Percentiles rank a stretch among this genome's conserved stretches.
Conservation (phyloP, 2,113 vertebrate genomes). For the Stegastes partitus region DNA sequence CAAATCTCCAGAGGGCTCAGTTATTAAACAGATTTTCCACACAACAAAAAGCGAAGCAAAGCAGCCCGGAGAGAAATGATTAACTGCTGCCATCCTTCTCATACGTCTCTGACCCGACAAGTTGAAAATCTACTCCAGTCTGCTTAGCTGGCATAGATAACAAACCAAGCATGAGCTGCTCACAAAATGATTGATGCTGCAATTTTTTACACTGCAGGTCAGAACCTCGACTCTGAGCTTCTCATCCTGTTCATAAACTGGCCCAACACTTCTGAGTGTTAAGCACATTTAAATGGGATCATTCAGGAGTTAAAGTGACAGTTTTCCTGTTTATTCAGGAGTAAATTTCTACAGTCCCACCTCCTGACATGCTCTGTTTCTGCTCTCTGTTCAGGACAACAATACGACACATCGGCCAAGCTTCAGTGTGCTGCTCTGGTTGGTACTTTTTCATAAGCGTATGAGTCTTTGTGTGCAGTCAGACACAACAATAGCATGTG, state of each 20-base stretch:
- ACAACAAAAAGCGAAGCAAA: background rate
- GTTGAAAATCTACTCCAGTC: background rate
- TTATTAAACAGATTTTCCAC: background rate
- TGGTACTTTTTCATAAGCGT: too few relatives aligned
- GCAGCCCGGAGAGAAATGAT: conserved; percentile 44
- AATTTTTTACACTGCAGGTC: too few relatives aligned
- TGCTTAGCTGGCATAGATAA: background rate
- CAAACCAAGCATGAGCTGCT: background rate
- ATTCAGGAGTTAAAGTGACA: background rate
- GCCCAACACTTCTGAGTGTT: background rate
- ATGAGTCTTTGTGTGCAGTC: too few relatives aligned
- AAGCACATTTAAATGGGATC: too few relatives aligned
- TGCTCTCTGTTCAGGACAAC: too few relatives aligned
- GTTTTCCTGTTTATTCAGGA: background rate
- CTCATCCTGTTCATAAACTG: background rate
- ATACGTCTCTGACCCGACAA: conserved; percentile 5
- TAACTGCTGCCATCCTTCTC: conserved; percentile 33
- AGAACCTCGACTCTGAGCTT: background rate
- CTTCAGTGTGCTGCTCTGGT: too few relatives aligned
- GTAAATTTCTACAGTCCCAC: too few relatives aligned
- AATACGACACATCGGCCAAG: too few relatives aligned
- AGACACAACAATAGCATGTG: too few relatives aligned
- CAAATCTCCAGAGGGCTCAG: background rate
- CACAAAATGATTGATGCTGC: background rate
- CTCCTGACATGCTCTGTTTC: too few relatives aligned